Base-by-base conservation (phyloP, 37 sponge, comb jelly and placozoan genomes). In the Chondrilla cf. caribensis region DNA sequence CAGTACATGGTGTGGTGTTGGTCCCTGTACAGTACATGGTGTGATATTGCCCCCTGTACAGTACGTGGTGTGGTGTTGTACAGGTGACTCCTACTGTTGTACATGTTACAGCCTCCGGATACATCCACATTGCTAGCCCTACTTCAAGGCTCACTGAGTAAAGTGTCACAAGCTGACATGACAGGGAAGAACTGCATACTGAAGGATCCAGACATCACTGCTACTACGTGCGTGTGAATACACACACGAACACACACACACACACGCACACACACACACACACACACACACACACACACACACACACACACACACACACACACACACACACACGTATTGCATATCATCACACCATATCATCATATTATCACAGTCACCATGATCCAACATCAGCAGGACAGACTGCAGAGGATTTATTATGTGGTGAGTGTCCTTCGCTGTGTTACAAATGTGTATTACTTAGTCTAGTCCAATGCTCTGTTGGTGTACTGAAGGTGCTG, bases 321-420 rank as follows among this genome's bases (percentile, higher is more conserved):
- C 51, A 47, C 51, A 47, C 51, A 47, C 51, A 47, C 51, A 47
- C 51, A 47, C 51, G 11, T 11, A 47, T n/a, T n/a, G n/a, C n/a
- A n/a, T n/a, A n/a, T n/a, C n/a, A 28, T 82, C n/a, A 18, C 26
- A 18, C 60, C 38, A 38, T 47, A 0, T 60, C 19, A 37, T 67
- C 17, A 19, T 82, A 42, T 82, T 8, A 3, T 11, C 37, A 9
- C 54, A 88, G 88, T 33, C 84, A 54, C 3, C 80, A 55, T 42
- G 88, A 80, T 55, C 54, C 72, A 0, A 44, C 84, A 0, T 28
- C 58, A 32, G 71, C 86, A 17, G 82, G 78, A 0, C 83, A 85
- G 26, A 81, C 81, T 24, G 90, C 89, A 7, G 89, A 88, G 73
- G 83, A 76, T 36, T 62, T 88, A 24, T 60, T 88, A 8, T 79